Evolutionary conservation across 2,888 invertebrate genomes (phyloP).

Genomic region (Adineta ricciae): DNA sequence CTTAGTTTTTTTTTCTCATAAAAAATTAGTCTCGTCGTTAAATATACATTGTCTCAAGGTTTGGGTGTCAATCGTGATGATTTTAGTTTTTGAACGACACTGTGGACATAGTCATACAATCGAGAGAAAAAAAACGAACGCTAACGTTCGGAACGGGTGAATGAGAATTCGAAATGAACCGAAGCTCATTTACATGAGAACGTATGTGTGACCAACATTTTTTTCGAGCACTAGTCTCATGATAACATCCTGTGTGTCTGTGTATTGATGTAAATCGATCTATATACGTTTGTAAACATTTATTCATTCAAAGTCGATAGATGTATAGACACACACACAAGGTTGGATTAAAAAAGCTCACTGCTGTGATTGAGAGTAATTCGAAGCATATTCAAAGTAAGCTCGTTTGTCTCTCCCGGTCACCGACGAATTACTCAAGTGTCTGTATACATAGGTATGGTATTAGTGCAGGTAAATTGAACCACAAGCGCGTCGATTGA

Average conservation of each 20-base stretch:
- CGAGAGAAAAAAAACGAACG: not conserved
- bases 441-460: not conserved
- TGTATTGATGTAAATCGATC: not conserved
- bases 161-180: not conserved
- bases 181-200: conserved; percentile 1
- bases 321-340: conserved; percentile 8
- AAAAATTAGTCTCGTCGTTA: conserved; percentile 4
- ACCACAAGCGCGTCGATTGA: conserved; percentile 18
- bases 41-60: not conserved
- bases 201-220: not conserved
- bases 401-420: not conserved
- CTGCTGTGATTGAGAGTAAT: conserved; percentile 9
- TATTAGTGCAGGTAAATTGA: conserved; percentile 22
- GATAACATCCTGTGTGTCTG: not conserved
- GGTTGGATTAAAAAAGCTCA: conserved; percentile 13
- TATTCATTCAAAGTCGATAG: conserved; percentile 9
- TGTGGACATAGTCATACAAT: not conserved
- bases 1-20: not conserved
- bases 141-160: not conserved
- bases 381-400: conserved; percentile 5
- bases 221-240: not conserved
- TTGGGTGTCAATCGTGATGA: not conserved
- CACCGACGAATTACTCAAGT: conserved; percentile 13
- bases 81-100: not conserved
- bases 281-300: conserved; percentile 3